Evolutionary conservation across 1,140 invertebrate genomes (phyloP).

Genomic region (Spodoptera frugiperda): DNA sequence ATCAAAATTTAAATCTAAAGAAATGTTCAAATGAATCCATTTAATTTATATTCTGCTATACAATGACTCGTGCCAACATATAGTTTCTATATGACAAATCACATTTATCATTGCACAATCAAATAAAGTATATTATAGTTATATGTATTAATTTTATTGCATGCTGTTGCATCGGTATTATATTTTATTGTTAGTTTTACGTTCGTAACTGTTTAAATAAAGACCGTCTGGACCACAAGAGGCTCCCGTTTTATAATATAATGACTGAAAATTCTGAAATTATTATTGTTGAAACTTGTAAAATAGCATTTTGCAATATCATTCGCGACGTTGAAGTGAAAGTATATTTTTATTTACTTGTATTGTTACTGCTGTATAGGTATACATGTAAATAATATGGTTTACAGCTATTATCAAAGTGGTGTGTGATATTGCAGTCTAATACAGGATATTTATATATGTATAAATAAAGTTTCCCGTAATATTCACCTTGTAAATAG

Average conservation of each 20-base stretch:
- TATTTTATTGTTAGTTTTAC: conserved; percentile 68
- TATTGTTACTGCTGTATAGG: conserved; percentile 13
- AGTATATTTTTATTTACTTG: conserved; percentile 41
- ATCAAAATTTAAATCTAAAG: conserved; percentile 28
- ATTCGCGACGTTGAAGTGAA: conserved; percentile 17
- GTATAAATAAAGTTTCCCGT: conserved; percentile 32
- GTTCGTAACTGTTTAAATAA: conserved; percentile 29
- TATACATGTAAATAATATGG: neutral
- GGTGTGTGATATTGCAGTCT: conserved; percentile 39
- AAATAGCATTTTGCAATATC: conserved; percentile 41
- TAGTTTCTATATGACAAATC: conserved; percentile 56
- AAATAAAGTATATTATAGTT: conserved; percentile 69
- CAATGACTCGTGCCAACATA: conserved; percentile 66
- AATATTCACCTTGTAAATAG: conserved; percentile 58
- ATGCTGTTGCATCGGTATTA: conserved; percentile 79
- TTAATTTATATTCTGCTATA: conserved; percentile 30
- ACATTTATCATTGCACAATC: conserved; percentile 71
- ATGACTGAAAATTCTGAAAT: conserved; percentile 56
- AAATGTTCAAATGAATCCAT: conserved; percentile 28
- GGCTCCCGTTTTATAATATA: conserved; percentile 47
- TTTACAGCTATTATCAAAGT: conserved; percentile 15
- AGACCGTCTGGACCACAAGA: conserved; percentile 42
- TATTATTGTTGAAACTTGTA: conserved; percentile 43
- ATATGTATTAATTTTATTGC: conserved; percentile 81
- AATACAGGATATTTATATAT: conserved; percentile 26